These are phyloP conservation scores for Steinernema khuongi DNA, from an alignment of 1,140 invertebrate genomes.

Conservation along the genomic window DNA sequence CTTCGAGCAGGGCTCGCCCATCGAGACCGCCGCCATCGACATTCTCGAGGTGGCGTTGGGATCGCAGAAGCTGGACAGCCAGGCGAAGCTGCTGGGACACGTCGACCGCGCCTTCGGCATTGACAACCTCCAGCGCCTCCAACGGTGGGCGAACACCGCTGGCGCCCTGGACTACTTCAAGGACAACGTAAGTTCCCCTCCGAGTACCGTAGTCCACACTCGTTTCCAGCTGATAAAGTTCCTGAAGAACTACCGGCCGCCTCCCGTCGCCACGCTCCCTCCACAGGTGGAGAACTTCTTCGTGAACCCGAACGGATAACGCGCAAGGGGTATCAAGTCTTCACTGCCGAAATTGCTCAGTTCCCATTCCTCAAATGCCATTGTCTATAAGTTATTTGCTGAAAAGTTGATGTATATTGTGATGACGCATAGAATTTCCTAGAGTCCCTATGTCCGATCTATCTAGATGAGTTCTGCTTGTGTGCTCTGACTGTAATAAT, in stretches of 20 bases:
- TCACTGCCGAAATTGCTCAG: conserved; percentile 7
- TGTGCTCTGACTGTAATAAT: conserved; percentile 9
- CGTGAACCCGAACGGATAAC: conserved; percentile 19
- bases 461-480: not conserved
- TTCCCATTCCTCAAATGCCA: conserved; percentile 6
- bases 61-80: conserved; percentile 54
- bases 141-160: conserved; percentile 58
- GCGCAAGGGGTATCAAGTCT: not conserved
- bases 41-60: conserved; percentile 55
- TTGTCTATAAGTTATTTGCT: conserved; percentile 4
- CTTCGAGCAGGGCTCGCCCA: conserved; percentile 54
- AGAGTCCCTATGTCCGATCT: not conserved
- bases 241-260: conserved; percentile 57
- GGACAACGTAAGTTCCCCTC: conserved; percentile 46
- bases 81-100: conserved; percentile 56
- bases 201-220: not conserved
- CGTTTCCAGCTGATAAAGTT: conserved; percentile 56
- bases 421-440: conserved; percentile 9
- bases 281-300: conserved; percentile 58
- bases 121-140: conserved; percentile 55
- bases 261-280: conserved; percentile 51
- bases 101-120: conserved; percentile 56
- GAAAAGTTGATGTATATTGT: conserved; percentile 13
- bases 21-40: conserved; percentile 54
- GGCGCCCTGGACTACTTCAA: conserved; percentile 56